Evolutionary conservation across 30 jellyfish, hydroid and myxozoan genomes (phyloP).

Genomic region (Aurelia sp.): DNA sequence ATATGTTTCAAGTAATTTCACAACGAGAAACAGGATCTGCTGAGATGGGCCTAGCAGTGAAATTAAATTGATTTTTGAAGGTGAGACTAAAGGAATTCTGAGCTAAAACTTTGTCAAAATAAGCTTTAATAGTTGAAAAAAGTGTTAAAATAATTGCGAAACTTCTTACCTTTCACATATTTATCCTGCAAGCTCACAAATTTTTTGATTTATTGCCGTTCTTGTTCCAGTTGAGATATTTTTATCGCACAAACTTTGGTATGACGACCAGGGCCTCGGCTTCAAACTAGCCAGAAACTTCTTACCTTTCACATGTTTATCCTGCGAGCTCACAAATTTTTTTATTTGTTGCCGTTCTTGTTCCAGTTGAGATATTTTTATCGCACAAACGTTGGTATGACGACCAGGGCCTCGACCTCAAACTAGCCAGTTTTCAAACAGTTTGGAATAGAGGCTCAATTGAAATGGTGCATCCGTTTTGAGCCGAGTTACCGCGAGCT

Average conservation of each 20-base stretch:
- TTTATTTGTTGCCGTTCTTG: background rate
- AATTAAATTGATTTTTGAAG: no score
- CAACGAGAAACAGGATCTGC: background rate
- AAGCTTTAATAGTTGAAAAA: background rate
- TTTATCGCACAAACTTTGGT: background rate
- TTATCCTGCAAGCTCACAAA: background rate
- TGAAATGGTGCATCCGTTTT: background rate
- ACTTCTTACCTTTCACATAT: no score
- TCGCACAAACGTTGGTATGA: background rate
- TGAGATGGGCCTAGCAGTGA: no score
- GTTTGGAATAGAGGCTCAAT: background rate
- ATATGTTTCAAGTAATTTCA: background rate
- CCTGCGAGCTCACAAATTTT: background rate
- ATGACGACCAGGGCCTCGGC: constrained; percentile 9
- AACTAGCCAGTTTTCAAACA: constrained; percentile 9
- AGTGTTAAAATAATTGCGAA: background rate
- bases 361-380: constrained; percentile 1
- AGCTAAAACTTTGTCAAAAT: no score
- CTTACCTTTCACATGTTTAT: no score
- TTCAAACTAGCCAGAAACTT: constrained; percentile 1
- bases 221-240: constrained; percentile 2
- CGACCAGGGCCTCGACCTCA: constrained; percentile 5
- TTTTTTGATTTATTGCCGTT: background rate
- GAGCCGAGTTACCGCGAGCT: no score
- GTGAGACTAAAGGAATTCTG: no score